Evolutionary conservation across 2,797 vertebrate species (phyloP), one percentile per base, ranked within the genome.

Genomic region (Thalassophryne amazonica): DNA sequence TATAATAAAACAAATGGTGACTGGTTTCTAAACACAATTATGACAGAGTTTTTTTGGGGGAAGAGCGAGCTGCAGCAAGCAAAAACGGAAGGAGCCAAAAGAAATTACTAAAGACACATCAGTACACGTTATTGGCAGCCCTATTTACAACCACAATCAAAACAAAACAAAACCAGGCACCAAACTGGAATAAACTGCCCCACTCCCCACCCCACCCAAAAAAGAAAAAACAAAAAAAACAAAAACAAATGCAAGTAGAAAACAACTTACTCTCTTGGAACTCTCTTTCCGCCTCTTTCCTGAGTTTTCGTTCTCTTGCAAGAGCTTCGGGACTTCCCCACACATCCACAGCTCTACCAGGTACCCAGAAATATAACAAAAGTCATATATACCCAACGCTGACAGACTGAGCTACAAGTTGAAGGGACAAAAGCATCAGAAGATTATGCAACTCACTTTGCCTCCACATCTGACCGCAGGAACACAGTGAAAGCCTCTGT

Each of bases 401-500:
- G 10, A 16, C 9, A 25, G 4, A 35, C 28, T 21, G 7, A 20
- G 3, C 2, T 40, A 33, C 11, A 4, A 31, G 19, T 2, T 23
- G 7, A 22, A 24, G 7, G 12, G 16, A 29, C 4, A 33, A 12
- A 15, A 11, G 20, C 7, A 3, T 1, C 1, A 29, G 15, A 51
- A 39, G 8, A 15, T 22, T 11, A 51, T 5, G 36, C 24, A 7
- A 86, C 86, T 92, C 85, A 99, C 97, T 99, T 99, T 59, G 95
- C 91, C 65, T 98, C 96, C 12, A 98, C 94, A 7, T 99, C 97
- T 0, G 96, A 95, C 41, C 97, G 93, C 79, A 99, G 72, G 64
- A 95, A 99, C n/a, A 99, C 97, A 0, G 97, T 99, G 73, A 99
- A 99, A 12, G 95, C 93, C 64, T 98, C 97, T 0, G 94, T 95